Evolutionary conservation across 2,888 invertebrate species (phyloP).

Genomic region (Tetheella fluctuosa): DNA sequence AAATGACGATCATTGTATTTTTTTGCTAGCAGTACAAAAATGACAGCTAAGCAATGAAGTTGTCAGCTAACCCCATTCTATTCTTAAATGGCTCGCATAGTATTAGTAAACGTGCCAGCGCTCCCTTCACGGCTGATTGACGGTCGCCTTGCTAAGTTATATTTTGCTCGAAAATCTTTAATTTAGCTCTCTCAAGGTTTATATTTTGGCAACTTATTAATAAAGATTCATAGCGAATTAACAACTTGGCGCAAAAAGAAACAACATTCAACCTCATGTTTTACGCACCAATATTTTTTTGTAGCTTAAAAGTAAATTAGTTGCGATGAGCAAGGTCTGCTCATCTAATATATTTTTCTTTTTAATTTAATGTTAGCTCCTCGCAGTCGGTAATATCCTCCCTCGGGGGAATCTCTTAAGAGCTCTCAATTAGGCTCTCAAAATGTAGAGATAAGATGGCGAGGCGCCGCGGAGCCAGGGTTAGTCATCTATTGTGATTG

Average conservation of each 20-base stretch:
- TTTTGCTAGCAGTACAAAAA: no score
- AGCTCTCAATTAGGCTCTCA: slow-evolving; percentile 4
- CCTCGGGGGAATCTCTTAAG: background rate
- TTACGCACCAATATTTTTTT: background rate
- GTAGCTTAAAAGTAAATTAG: background rate
- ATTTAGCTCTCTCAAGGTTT: no score
- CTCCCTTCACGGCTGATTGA: no score
- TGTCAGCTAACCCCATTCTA: no score
- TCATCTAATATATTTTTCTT: background rate
- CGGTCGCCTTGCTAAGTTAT: no score
- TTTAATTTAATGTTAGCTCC: background rate
- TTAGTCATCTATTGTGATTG: background rate
- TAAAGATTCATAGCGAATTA: background rate
- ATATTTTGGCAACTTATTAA: background rate
- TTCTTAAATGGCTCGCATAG: no score
- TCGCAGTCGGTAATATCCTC: background rate
- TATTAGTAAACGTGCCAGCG: no score
- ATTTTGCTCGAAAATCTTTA: no score
- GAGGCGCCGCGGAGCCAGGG: background rate
- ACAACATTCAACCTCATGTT: background rate
- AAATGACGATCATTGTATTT: no score
- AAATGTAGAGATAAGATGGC: background rate
- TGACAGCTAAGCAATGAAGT: no score
- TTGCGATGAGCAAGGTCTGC: background rate
- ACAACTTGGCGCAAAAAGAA: background rate